A percentile compares a stretch with the other conserved stretches of the same genome.
These are phyloP conservation scores for Melanotaenia parkinsoni DNA, from an alignment of 2,797 vertebrate species.

Conservation along the genomic window DNA sequence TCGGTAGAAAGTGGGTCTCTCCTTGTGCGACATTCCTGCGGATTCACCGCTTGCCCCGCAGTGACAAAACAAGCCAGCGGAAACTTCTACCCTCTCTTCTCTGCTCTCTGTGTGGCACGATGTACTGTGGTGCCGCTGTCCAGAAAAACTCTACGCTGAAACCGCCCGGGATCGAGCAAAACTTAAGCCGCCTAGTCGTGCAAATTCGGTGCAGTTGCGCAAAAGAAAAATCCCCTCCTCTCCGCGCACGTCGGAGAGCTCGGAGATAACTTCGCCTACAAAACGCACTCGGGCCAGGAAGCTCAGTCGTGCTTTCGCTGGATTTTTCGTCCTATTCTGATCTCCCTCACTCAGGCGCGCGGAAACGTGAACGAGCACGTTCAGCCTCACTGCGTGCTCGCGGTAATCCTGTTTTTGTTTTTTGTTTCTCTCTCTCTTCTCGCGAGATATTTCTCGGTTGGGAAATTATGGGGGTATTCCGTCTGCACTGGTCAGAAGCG, in stretches of 20 bases:
- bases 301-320: conserved; percentile 54
- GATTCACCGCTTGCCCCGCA: conserved; percentile 66
- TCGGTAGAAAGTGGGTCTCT: conserved; percentile 91
- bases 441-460: conserved; percentile 67
- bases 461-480: conserved; percentile 49
- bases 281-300: conserved; percentile 43
- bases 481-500: neutral
- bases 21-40: conserved; percentile 86
- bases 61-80: conserved; percentile 69
- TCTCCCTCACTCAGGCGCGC: conserved; percentile 44
- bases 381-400: conserved; percentile 52
- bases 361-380: conserved; percentile 57
- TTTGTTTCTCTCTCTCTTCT: conserved; percentile 34
- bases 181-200: conserved; percentile 25
- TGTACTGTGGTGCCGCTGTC: conserved; percentile 40
- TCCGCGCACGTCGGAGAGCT: conserved; percentile 43
- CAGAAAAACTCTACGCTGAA: conserved; percentile 30
- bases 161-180: neutral
- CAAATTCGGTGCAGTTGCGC: conserved; percentile 46
- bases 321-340: conserved; percentile 57
- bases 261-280: conserved; percentile 52
- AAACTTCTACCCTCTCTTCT: conserved; percentile 74
- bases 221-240: conserved; percentile 23
- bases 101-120: conserved; percentile 55
- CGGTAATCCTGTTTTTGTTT: neutral